Conservation (phyloP, 1,140 invertebrate genomes). For the Lordiphosa clarofinis region DNA sequence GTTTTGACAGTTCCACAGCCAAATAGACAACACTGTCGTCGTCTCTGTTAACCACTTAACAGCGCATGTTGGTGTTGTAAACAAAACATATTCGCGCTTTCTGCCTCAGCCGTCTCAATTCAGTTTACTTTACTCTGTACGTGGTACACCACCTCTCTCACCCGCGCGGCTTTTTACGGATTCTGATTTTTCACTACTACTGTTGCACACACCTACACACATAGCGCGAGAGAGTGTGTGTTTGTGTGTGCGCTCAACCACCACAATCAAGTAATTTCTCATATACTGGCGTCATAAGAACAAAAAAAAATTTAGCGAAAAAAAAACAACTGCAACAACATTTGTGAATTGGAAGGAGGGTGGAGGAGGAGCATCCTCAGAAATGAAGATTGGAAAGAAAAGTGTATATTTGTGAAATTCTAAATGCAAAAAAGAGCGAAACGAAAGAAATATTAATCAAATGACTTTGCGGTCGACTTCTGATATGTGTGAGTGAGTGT, state of each 20-base stretch:
- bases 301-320: constrained; percentile 58
- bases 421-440: constrained; percentile 43
- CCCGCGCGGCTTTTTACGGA: constrained; percentile 67
- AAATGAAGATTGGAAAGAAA: constrained; percentile 29
- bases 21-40: too few relatives aligned
- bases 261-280: constrained; percentile 71
- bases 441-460: constrained; percentile 67
- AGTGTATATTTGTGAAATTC: constrained; percentile 69
- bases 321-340: constrained; percentile 36
- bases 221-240: constrained; percentile 19
- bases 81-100: constrained; percentile 34
- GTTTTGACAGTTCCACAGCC: too few relatives aligned
- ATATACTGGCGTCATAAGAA: constrained; percentile 76
- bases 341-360: constrained; percentile 5
- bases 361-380: not conserved
- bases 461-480: constrained; percentile 71
- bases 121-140: constrained; percentile 70
- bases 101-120: constrained; percentile 63
- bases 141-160: constrained; percentile 69
- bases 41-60: not conserved
- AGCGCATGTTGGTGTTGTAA: not conserved
- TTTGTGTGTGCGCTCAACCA: constrained; percentile 33
- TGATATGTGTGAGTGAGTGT: constrained; percentile 35
- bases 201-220: constrained; percentile 57
- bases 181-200: constrained; percentile 69